Evolutionary conservation across 2,113 vertebrate genomes (phyloP).

Genomic region (Rhabdomys dilectus): DNA sequence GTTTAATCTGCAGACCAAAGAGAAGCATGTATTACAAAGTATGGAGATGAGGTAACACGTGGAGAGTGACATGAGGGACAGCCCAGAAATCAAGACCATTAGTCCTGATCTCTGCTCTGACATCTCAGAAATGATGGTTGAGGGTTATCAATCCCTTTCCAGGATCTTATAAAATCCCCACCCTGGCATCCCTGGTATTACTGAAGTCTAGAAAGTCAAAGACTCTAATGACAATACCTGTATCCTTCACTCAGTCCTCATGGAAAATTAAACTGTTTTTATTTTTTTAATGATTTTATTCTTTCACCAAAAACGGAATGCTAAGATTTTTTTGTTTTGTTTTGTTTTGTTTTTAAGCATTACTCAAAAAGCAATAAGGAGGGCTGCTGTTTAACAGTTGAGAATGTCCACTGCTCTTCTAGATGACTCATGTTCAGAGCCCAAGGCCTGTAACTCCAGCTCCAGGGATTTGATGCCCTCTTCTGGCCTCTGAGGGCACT

Average conservation of each 20-base stretch:
- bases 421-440: not conserved
- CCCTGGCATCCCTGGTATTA: not conserved
- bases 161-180: not conserved
- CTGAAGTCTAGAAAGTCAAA: not conserved
- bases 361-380: not conserved
- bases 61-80: accelerated
- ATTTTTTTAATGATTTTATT: not conserved
- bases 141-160: not conserved
- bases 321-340: not conserved
- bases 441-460: not conserved
- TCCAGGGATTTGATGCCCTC: not conserved
- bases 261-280: not conserved
- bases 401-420: not conserved
- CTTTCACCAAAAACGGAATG: not conserved
- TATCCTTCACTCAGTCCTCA: not conserved
- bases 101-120: not conserved
- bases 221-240: not conserved
- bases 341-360: no score
- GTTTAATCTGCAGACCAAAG: not conserved
- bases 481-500: not conserved
- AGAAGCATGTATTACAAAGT: not conserved
- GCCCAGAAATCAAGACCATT: not conserved
- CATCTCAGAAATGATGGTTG: not conserved
- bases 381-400: not conserved
- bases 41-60: not conserved